Base-by-base conservation (phyloP, 2,888 invertebrate genomes). In the Orthosia incerta region DNA sequence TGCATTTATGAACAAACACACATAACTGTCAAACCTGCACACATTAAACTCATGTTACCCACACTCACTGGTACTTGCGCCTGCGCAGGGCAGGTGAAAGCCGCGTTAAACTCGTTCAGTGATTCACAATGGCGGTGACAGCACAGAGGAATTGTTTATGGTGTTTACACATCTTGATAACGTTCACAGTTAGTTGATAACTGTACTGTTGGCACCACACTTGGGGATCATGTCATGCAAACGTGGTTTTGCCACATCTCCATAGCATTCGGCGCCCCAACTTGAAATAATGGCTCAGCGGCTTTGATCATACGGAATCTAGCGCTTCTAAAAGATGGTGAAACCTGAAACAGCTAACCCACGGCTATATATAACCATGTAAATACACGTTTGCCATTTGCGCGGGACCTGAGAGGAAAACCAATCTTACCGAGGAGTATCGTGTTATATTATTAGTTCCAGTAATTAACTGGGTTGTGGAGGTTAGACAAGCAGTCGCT, bases 111-210 rank as follows among this genome's bases (percentile, higher is more conserved):
- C 64, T 20, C 26, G 53, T 50, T 74, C 60, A 60, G 76, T 61
- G 76, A 53, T 62, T 56, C 64, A 76, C 66, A 81, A 56, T 61
- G 59, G 46, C 70, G 51, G 39, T 53, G 50, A 67, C 67, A 57
- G 61, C 26, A 55, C 55, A 23, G 23, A 45, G 31, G 45, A 67
- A 57, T 48, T 68, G 61, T 79, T 63, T 70, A 63, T 77, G 61
- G 53, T 82, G 50, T 20, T 55, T 65, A 59, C 77, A 71, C 70
- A 63, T 72, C 63, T 55, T 64, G 60, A 76, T 73, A 55, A 23
- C 20, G 3, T 60, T 50, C 59, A 72, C 76, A 60, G 79, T 76
- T 79, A 64, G 48, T 9, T 31, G 48, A 11, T 59, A 78, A 71
- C 59, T 50, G 72, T 59, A 50, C 23, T 48, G 39, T 39, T 39